Evolutionary conservation across 1,140 invertebrate genomes (phyloP).

Genomic region (Aleiodes sp.): DNA sequence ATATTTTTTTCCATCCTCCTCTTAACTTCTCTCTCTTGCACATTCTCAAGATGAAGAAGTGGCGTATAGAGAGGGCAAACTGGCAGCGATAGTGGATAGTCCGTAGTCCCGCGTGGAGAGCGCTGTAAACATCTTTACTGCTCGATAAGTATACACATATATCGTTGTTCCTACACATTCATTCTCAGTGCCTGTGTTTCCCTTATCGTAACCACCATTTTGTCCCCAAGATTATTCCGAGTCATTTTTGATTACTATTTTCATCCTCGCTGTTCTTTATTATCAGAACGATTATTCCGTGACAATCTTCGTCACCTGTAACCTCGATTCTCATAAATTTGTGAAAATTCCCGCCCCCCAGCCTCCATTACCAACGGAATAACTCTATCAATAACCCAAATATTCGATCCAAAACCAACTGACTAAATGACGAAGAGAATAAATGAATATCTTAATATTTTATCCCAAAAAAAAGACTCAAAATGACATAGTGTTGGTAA

Average conservation of each 20-base stretch:
- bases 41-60: not conserved
- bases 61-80: not conserved
- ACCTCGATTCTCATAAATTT: too few relatives aligned
- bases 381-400: too few relatives aligned
- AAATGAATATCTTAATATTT: not conserved
- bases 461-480: not conserved
- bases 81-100: conserved; percentile 53
- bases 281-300: not conserved
- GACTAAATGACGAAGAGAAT: too few relatives aligned
- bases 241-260: conserved; percentile 44
- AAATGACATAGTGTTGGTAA: conserved; percentile 39
- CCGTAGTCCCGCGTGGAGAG: conserved; percentile 39
- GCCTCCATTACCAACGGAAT: too few relatives aligned
- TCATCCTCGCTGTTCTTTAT: not conserved
- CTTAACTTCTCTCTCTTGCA: not conserved
- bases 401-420: too few relatives aligned
- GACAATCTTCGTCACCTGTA: too few relatives aligned
- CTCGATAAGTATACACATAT: conserved; percentile 52
- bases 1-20: conserved; percentile 41
- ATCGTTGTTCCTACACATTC: conserved; percentile 30
- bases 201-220: conserved; percentile 54
- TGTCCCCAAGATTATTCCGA: conserved; percentile 54
- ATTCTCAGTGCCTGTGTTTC: not conserved
- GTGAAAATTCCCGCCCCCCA: too few relatives aligned
- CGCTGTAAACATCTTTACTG: conserved; percentile 63